Percentiles rank a stretch among this genome's conserved stretches.
Conservation (phyloP, 2,888 invertebrate species). For the Tachina fera region DNA sequence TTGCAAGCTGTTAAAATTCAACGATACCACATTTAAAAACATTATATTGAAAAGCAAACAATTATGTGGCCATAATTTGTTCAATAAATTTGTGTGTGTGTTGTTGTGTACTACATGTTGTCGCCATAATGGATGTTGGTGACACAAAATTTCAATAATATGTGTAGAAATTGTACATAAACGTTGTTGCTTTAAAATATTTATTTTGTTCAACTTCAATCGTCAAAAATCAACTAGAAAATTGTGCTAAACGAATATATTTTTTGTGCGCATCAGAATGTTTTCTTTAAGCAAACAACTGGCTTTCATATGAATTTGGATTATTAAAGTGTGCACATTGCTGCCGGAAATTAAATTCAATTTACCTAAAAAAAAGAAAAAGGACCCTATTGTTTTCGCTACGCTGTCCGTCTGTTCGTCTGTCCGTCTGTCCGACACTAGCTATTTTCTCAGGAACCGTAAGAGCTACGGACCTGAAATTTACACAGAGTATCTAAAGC, state of each 20-base stretch:
- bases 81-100: slow-evolving; percentile 13
- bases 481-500: too few species aligned
- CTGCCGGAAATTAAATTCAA: background rate
- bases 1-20: background rate
- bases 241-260: slow-evolving; percentile 1
- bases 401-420: too few species aligned
- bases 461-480: too few species aligned
- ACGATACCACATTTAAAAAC: slow-evolving; percentile 3
- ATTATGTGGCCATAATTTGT: slow-evolving; percentile 30
- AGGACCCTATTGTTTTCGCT: too few species aligned
- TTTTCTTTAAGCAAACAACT: background rate
- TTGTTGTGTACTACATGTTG: slow-evolving; percentile 20
- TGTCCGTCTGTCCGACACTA: too few species aligned
- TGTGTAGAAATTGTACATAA: slow-evolving; percentile 4
- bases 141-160: slow-evolving; percentile 19
- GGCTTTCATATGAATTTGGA: background rate
- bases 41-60: slow-evolving; percentile 7
- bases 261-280: background rate
- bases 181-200: slow-evolving; percentile 12
- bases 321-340: background rate
- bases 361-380: too few species aligned
- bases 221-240: slow-evolving; percentile 11
- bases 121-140: background rate
- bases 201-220: background rate
- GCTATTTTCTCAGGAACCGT: too few species aligned